These are phyloP conservation scores for Andrena cerasifolii DNA, from an alignment of 1,140 invertebrate species.

Conservation along the genomic window DNA sequence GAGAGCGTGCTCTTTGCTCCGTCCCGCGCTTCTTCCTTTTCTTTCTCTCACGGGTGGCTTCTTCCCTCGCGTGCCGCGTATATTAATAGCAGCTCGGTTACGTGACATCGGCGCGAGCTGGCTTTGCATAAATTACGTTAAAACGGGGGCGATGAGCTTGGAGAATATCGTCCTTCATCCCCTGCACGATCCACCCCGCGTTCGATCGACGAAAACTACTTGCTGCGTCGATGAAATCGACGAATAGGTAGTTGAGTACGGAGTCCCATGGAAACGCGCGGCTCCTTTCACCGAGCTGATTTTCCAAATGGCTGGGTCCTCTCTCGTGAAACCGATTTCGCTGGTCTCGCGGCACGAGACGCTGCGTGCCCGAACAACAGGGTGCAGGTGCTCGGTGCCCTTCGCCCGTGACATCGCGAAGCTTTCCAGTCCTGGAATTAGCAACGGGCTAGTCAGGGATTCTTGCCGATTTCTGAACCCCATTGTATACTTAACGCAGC, in stretches of 20 bases:
- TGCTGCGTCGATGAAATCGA: background rate
- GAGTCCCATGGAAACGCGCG: background rate
- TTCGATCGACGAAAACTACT: constrained; percentile 4
- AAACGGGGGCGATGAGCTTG: constrained; percentile 9
- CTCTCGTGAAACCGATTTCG: background rate
- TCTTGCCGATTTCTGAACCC: no score
- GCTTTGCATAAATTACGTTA: constrained; percentile 54
- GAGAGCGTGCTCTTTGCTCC: constrained; percentile 47
- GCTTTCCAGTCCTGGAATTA: no score
- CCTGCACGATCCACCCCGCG: background rate
- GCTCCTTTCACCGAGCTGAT: constrained; percentile 20
- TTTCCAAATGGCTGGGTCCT: constrained; percentile 9
- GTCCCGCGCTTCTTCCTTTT: background rate
- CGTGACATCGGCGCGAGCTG: constrained; percentile 49
- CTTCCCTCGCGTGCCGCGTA: constrained; percentile 53
- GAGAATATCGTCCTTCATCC: constrained; percentile 21
- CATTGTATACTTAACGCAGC: no score
- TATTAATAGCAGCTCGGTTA: constrained; percentile 61
- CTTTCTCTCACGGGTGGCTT: constrained; percentile 12
- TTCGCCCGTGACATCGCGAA: no score
- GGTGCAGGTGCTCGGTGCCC: no score
- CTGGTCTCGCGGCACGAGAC: no score
- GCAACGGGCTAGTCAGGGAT: no score
- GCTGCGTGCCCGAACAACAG: background rate
- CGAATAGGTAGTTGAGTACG: no score